Base-by-base conservation (phyloP, 2,797 vertebrate species). In the Tangara arthus region DNA sequence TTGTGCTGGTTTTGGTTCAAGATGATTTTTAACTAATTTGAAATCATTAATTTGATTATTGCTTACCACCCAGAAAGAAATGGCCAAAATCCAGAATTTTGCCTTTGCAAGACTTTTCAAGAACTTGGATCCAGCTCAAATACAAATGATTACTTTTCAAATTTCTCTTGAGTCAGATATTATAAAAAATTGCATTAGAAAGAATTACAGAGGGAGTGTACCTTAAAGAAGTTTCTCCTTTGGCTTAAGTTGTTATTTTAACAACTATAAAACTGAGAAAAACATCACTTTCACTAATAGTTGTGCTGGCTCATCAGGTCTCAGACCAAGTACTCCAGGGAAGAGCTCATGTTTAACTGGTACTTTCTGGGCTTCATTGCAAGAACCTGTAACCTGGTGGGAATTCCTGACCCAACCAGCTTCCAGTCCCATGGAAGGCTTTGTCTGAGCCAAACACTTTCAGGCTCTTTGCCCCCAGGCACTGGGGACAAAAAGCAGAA, bases 1-100 rank as follows among this genome's bases (percentile, higher is more conserved):
- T 79, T 87, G 68, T 56, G 24, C 44, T 87, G 71, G 63, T 57
- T 90, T 95, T 12, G 2, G n/a, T 70, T 89, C 75, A 82, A 73
- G 64, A 89, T 64, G 27, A 77, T 85, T 93, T 93, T 87, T 70
- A 84, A 84, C 73, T 94, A 66, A 93, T 92, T 80, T 82, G 56
- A 93, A 95, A 94, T 82, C 16, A 87, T 85, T 89, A 70, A 79
- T 77, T 84, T 61, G 41, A 85, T 80, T 90, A 53, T 79, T 87
- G 70, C 77, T 79, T 89, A 80, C 70, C 81, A 94, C 55, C 57
- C 82, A 89, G 39, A 85, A 71, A 94, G 61, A 90, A 85, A 52
- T 76, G 28, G 37, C n/a, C 2, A 76, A 88, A 92, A 52, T 12
- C 1, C n/a, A 88, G 24, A n/a, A 88, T 82, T 81, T 34, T 72